Evolutionary conservation across 1,140 invertebrate species (phyloP), one percentile per base, ranked within the genome.

Genomic region (Thereuonema tuberculata): DNA sequence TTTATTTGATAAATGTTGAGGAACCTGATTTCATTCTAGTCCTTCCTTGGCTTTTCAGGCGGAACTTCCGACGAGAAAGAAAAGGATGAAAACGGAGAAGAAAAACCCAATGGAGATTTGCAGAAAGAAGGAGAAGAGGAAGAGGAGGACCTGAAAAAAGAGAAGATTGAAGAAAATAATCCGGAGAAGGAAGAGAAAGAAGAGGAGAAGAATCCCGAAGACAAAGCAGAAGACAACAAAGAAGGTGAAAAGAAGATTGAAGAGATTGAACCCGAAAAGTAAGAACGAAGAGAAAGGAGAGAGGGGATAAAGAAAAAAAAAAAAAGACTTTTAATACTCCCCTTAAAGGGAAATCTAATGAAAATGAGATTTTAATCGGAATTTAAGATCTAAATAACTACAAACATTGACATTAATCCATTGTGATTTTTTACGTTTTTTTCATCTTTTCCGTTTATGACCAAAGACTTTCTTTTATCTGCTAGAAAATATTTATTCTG

Each of bases 51-150:
- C n/a, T n/a, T n/a, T n/a, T n/a, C n/a, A n/a, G n/a, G n/a, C n/a
- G 37, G n/a, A 43, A 43, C 37, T n/a, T 12, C 12, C 9, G 52
- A 28, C 14, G 63, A 61, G n/a, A 56, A 56, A 15, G 62, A 62
- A 43, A 27, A 60, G 21, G 60, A 25, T n/a, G 68, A 63, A n/a
- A 59, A 63, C 17, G 63, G 63, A 57, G 65, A 58, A 54, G 66
- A 65, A 58, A 61, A 64, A 55, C 56, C 65, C 24, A 64, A 64
- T 24, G 54, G 56, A 37, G 62, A 61, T 24, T 60, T 68, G 48
- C 55, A 58, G 15, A 63, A 58, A 31, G 58, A 59, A 27, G 59
- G 55, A 17, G 59, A 27, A 15, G 60, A 62, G 26, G 37, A 56
- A 61, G 28, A 24, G 14, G 62, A 58, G 49, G 63, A 64, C n/a